Evolutionary conservation across 2,888 invertebrate species (phyloP), one percentile per base, ranked within the genome.

Genomic region (Dasypolia templi): DNA sequence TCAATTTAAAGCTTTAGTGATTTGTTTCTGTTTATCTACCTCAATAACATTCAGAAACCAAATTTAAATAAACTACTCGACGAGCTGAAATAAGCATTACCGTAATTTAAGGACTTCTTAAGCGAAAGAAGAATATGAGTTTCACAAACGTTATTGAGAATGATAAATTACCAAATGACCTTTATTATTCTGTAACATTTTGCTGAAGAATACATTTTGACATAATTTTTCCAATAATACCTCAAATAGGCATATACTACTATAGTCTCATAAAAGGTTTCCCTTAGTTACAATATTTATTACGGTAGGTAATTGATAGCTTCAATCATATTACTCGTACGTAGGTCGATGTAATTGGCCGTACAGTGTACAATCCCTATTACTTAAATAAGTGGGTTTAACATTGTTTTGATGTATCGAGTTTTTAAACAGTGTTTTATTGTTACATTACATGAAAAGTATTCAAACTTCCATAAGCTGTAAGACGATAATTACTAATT

Each of bases 221-320:
- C 61, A 19, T 75, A 80, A 35, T 62, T 63, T 77, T 77, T 75
- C 26, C 64, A 65, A 75, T 77, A 76, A 81, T 77, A 44, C 55
- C 22, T 66, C 29, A 51, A 75, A 32, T 14, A 22, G 44, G 42
- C n/a, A n/a, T n/a, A n/a, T n/a, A n/a, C n/a, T n/a, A n/a, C n/a
- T n/a, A n/a, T n/a, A n/a, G n/a, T 44, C 55, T 56, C 22, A 55
- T 49, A 53, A 77, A 59, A 82, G 32, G 77, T 77, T 72, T 79
- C 5, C 26, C n/a, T 56, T 64, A 22, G 42, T 59, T 63, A 61
- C 51, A 35, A 17, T 53, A 53, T 61, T 51, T 81, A 56, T 62
- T 65, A 56, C 46, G 42, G 42, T 49, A 46, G 39, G 4, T 39
- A 53, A 64, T 66, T 49, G 46, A 68, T 51, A 51, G 49, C 19